Base-by-base conservation (phyloP, 2,113 vertebrate species). In the Psilopogon haemacephalus region DNA sequence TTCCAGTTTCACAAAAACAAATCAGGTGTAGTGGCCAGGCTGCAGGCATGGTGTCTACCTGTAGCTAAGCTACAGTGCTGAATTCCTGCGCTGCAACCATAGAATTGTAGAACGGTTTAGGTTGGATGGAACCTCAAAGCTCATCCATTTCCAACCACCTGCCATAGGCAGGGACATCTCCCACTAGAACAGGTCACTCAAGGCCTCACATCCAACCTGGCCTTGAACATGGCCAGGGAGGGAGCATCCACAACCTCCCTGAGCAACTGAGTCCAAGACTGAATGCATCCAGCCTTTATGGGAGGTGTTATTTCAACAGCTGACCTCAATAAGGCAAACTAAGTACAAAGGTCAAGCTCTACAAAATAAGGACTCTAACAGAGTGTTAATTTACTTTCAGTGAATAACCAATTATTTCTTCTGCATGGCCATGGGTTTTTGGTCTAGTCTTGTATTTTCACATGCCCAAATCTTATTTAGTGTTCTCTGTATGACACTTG, bases 301-400 rank as follows among this genome's bases (percentile, higher is more conserved):
- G 68, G 50, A 95, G 40, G n/a, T 86, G 58, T 68, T 77, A 93
- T 37, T 92, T 89, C 85, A 92, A 93, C 77, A 93, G 78, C 68
- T 80, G 84, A 62, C 71, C 73, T 94, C 79, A 84, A 46, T 55
- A 95, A 94, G 28, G 48, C 54, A 86, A 95, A 89, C 65, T 86
- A 91, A 88, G 91, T 88, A 93, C 44, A 93, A 89, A 90, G 38
- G 27, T 65, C 58, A 88, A 83, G 84, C 62, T 77, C 72, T 84
- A 38, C 46, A 79, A 93, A 90, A 67, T 44, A 89, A 44, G 65
- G 38, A 46, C 73, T 90, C 77, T 88, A 75, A 86, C 94, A 94
- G 81, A 1, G 38, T 68, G 78, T 90, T 86, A 0, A 13, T 93
- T 94, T 94, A 62, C 75, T 94, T 90, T 68, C 6, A n/a, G 83